Evolutionary conservation across 2,113 vertebrate species (phyloP), one percentile per base, ranked within the genome.

Genomic region (Orycteropus afer): DNA sequence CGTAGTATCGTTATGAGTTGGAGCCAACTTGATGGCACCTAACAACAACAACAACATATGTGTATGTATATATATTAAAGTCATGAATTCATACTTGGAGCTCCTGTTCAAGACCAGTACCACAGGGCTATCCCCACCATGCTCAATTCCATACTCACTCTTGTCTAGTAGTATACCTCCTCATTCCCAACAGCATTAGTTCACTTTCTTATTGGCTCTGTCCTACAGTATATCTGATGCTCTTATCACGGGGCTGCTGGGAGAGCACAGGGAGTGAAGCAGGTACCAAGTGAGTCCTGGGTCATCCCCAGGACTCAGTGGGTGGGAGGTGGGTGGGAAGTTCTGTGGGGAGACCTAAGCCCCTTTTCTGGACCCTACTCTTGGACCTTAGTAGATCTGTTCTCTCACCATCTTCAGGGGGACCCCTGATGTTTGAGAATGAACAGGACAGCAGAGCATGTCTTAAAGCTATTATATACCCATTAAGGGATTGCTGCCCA

Each of bases 401-500:
- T 71, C n/a, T 71, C 67, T 40, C n/a, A 71, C 10, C n/a, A 40
- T 71, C 67, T 18, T n/a, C 10, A 40, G 7, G 67, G 67, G 51
- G 42, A 15, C 11, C 20, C 82, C 57, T 51, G 42, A 40, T 7
- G 0, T 11, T 7, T 67, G 9, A 67, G 8, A 89, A 55, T n/a
- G 53, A n/a, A 51, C 49, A 18, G 4, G 45, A 51, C 40, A 55
- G 37, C 42, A 55, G 59, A n/a, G 27, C 7, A 3, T 5, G 11
- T 63, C 27, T 27, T 23, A 11, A 57, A 47, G 37, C 37, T 55
- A 37, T 37, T 51, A 25, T 32, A 20, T 20, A 25, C 2, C 10
- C 5, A 0, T 25, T 12, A 7, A 0, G 20, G 40, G 20, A 3
- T 84, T 2, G 0, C 0, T 17, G 40, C 83, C 57, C 40, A 15